Base-by-base conservation (phyloP, 2,113 vertebrate species). In the Dissostichus mawsoni region DNA sequence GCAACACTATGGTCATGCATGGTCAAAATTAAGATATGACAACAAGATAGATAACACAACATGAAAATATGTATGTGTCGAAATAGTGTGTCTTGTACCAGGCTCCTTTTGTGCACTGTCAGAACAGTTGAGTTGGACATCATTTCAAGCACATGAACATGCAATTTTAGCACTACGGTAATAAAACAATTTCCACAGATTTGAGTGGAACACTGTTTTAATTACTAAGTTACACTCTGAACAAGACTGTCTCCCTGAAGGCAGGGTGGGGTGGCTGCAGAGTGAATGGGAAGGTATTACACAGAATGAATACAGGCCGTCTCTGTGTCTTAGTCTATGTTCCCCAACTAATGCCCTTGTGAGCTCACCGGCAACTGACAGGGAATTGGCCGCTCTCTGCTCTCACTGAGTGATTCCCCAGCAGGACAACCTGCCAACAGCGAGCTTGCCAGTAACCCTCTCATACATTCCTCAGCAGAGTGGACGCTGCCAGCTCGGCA, bases 321-420 rank as follows among this genome's bases (percentile, higher is more conserved):
- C 85, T 87, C 87, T 76, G 78, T 83, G 76, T 81, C 63, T 70
- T 25, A 3, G 20, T 81, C 84, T 73, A 62, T 82, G 78, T 68
- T 82, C 69, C 62, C 75, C 58, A 14, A 69, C 76, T 82, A n/a
- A 67, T 70, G 84, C 68, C 79, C 82, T 64, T 68, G 84, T 86
- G 85, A 89, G 89, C 81, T 90, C 86, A 87, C 63, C 52, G 74
- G 79, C 63, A 75, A 73, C 88, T 89, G 90, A 84, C 90, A 87
- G 80, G 65, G 67, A 91, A 75, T 86, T 89, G 92, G 92, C 89
- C 57, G 56, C 85, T 4, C 63, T 23, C 50, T 63, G 48, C 88
- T 69, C 82, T 64, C 89, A 71, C 83, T 87, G 91, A 90, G 86
- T 87, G 89, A 90, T 87, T 92, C 83, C 88, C 84, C 78, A 48